Percentiles rank a stretch among this genome's conserved stretches.
phyloP scores from a whole-genome alignment of 2,888 invertebrate genomes.

The Diaperis boleti region DNA sequence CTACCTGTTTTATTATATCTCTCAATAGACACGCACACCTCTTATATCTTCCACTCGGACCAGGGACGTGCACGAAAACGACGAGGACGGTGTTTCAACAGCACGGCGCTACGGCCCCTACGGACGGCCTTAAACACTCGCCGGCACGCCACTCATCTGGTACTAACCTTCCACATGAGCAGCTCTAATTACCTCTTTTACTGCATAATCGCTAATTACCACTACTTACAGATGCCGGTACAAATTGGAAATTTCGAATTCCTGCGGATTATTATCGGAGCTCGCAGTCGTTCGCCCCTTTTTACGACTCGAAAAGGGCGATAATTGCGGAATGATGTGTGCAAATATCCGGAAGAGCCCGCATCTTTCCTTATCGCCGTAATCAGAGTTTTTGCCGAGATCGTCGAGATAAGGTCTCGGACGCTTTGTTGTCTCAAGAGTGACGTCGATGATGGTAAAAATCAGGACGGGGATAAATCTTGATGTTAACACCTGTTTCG shows the following conservation, averaged over 20 bases:
- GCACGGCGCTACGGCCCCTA: constrained; percentile 22
- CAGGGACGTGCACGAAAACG: constrained; percentile 35
- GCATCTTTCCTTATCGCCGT: background rate
- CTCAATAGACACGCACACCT: constrained; percentile 60
- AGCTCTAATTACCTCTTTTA: constrained; percentile 37
- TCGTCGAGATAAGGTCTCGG: background rate
- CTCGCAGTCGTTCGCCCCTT: background rate
- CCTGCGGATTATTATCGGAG: constrained; percentile 11
- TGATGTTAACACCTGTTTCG: background rate
- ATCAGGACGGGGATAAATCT: background rate
- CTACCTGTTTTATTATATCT: constrained; percentile 62
- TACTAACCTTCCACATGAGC: constrained; percentile 39
- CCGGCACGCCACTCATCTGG: too few relatives aligned
- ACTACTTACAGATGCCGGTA: constrained; percentile 29
- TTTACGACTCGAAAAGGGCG: background rate
- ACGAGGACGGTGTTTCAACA: constrained; percentile 37
- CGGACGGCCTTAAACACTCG: too few relatives aligned
- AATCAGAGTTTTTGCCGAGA: background rate
- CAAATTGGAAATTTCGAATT: constrained; percentile 32
- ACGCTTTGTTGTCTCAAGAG: background rate
- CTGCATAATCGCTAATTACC: constrained; percentile 37
- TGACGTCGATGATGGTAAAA: background rate
- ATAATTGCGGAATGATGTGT: background rate
- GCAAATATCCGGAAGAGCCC: constrained; percentile 6
- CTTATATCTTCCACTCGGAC: constrained; percentile 38